phyloP scores from a whole-genome alignment of 2,797 vertebrate genomes.

The Pteropus rufus region DNA sequence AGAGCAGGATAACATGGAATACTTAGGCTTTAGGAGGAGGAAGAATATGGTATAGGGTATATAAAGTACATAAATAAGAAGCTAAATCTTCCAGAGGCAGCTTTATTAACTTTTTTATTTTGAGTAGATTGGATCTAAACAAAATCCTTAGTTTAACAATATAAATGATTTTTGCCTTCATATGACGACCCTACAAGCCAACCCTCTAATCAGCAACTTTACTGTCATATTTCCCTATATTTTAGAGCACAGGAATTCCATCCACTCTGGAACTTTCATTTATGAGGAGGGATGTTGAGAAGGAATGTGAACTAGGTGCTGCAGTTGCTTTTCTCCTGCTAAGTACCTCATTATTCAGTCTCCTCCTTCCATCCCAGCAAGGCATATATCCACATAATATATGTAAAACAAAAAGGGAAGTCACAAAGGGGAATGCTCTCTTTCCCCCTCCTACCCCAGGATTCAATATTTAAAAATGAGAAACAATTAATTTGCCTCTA shows the following conservation, averaged over 20 bases:
- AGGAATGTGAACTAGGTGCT: not conserved
- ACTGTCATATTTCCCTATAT: not conserved
- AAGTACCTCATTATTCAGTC: not conserved
- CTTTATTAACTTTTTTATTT: not conserved
- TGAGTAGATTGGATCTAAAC: not conserved
- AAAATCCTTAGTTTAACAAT: not conserved
- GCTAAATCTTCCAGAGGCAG: not conserved
- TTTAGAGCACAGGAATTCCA: not conserved
- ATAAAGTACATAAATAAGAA: not conserved
- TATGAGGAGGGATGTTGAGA: not conserved
- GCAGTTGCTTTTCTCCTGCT: not conserved
- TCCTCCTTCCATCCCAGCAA: not conserved
- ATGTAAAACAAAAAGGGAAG: not conserved
- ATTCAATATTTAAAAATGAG: slow-evolving; percentile 27
- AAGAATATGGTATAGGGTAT: not conserved
- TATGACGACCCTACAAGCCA: not conserved
- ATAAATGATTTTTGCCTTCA: slow-evolving; percentile 16
- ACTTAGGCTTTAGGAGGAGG: not conserved
- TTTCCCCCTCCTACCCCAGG: not conserved
- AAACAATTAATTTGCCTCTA: not conserved
- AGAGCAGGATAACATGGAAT: not conserved
- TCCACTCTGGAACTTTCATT: not conserved
- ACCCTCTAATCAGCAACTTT: not conserved
- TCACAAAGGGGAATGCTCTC: not conserved
- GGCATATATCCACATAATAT: not conserved